Conservation (phyloP, 2,113 vertebrate genomes). For the Grallaria varia region DNA sequence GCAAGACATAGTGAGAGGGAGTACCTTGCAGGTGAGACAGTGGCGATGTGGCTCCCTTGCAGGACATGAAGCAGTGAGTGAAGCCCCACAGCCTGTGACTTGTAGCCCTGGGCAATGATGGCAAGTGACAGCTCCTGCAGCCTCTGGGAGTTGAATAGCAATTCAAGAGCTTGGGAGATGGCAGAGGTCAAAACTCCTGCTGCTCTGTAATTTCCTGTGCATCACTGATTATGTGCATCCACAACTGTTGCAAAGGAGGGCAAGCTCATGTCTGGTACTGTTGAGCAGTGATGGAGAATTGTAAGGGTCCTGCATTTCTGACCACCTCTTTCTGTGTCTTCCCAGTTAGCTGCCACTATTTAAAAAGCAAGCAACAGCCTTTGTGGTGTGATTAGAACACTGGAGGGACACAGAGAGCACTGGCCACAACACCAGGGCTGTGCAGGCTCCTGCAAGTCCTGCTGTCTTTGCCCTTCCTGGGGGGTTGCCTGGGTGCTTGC, state of each 20-base stretch:
- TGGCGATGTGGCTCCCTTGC: neutral
- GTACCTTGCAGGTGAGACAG: too few species aligned
- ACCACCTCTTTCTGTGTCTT: neutral
- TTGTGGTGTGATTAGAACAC: neutral
- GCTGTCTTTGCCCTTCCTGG: neutral
- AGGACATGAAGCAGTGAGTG: neutral
- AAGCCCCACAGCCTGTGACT: neutral
- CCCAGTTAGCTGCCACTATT: neutral
- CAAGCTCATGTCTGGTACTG: neutral
- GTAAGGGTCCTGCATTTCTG: neutral
- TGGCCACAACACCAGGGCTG: neutral
- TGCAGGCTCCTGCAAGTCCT: neutral
- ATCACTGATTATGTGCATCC: neutral
- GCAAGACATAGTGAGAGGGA: neutral
- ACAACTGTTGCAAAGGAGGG: neutral
- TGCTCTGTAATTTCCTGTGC: neutral
- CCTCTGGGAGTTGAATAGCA: neutral
- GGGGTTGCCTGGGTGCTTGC: neutral
- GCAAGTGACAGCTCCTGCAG: neutral
- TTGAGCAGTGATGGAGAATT: neutral
- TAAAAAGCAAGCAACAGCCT: neutral
- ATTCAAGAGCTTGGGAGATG: neutral
- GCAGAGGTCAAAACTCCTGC: neutral
- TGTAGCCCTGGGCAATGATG: neutral
- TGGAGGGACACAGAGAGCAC: accelerated